Evolutionary conservation across 1,140 invertebrate species (phyloP).

Genomic region (Drosophila seguyi): DNA sequence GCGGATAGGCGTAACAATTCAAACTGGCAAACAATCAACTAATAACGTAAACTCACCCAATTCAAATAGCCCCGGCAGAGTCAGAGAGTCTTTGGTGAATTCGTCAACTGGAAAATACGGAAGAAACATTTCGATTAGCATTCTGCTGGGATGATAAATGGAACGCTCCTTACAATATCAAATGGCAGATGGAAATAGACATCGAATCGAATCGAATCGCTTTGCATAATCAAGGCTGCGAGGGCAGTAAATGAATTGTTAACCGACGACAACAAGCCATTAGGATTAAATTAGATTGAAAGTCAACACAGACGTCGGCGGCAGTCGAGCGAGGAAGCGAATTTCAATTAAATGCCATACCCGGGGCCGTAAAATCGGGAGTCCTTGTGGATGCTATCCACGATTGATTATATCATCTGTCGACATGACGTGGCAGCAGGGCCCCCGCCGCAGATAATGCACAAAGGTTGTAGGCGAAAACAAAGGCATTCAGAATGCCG

Average conservation of each 20-base stretch:
- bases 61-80: slow-evolving; percentile 13
- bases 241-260: slow-evolving; percentile 53
- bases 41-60: slow-evolving; percentile 56
- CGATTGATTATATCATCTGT: slow-evolving; percentile 41
- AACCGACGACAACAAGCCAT: slow-evolving; percentile 39
- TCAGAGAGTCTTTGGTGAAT: neutral
- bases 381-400: slow-evolving; percentile 13
- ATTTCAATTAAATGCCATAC: slow-evolving; percentile 39
- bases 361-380: slow-evolving; percentile 10
- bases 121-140: slow-evolving; percentile 53
- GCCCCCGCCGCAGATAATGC: slow-evolving; percentile 54
- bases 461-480: slow-evolving; percentile 59
- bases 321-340: slow-evolving; percentile 14
- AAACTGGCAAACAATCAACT: slow-evolving; percentile 51
- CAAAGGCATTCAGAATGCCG: slow-evolving; percentile 20
- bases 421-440: slow-evolving; percentile 29
- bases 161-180: slow-evolving; percentile 32
- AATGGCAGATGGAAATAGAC: slow-evolving; percentile 30
- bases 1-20: slow-evolving; percentile 43
- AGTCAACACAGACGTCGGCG: slow-evolving; percentile 34
- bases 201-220: slow-evolving; percentile 22
- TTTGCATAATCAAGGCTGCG: slow-evolving; percentile 47
- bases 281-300: slow-evolving; percentile 39
- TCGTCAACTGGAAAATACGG: slow-evolving; percentile 50
- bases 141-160: slow-evolving; percentile 42